A percentile compares a stretch with the other conserved stretches of the same genome.
Evolutionary conservation across 2,888 invertebrate species (phyloP).

Genomic region (Epinotia nisella): DNA sequence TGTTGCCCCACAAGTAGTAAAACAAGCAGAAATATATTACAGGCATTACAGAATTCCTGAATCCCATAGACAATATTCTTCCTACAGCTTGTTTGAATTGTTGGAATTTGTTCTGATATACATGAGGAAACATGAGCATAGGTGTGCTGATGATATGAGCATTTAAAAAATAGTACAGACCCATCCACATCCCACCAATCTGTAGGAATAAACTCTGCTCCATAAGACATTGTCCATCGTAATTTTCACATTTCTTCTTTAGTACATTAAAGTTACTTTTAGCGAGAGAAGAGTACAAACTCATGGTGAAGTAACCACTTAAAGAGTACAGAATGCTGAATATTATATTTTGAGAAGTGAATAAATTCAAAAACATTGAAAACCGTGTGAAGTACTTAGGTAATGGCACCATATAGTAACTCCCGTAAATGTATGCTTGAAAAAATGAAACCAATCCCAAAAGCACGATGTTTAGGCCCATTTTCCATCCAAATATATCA

Average conservation of each 20-base stretch:
- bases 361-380: slow-evolving; percentile 86
- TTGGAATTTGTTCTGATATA: slow-evolving; percentile 88
- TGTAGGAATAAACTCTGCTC: slow-evolving; percentile 88
- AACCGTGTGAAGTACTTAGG: slow-evolving; percentile 88
- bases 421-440: slow-evolving; percentile 89
- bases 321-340: slow-evolving; percentile 85
- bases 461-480: slow-evolving; percentile 87
- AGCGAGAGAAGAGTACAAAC: slow-evolving; percentile 88
- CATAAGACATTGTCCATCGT: slow-evolving; percentile 85
- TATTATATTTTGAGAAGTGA: slow-evolving; percentile 85
- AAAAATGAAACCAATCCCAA: slow-evolving; percentile 86
- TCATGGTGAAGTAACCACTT: slow-evolving; percentile 88
- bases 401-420: slow-evolving; percentile 86
- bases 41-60: slow-evolving; percentile 86
- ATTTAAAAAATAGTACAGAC: slow-evolving; percentile 84
- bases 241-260: slow-evolving; percentile 74
- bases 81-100: slow-evolving; percentile 86
- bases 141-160: slow-evolving; percentile 82
- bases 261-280: slow-evolving; percentile 84
- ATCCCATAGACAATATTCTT: slow-evolving; percentile 84
- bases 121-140: slow-evolving; percentile 87
- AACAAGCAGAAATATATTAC: slow-evolving; percentile 85
- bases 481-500: slow-evolving; percentile 86
- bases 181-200: slow-evolving; percentile 88
- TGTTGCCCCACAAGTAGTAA: slow-evolving; percentile 86